Evolutionary conservation across 2,888 invertebrate genomes (phyloP).

Genomic region (Amblyteles armatorius): DNA sequence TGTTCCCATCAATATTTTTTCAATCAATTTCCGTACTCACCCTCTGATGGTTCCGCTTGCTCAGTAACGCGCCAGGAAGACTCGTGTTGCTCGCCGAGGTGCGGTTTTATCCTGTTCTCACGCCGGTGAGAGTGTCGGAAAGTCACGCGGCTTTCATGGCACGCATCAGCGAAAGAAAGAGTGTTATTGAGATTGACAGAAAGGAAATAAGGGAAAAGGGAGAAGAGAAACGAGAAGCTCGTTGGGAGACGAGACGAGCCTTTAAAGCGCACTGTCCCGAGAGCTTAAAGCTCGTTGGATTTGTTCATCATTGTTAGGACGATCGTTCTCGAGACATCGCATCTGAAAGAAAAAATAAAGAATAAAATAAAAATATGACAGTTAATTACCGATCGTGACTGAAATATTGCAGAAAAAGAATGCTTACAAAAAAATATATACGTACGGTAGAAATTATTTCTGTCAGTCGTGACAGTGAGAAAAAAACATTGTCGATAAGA

Average conservation of each 20-base stretch:
- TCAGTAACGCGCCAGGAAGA: constrained; percentile 68
- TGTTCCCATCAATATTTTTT: neutral
- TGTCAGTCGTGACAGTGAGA: too few relatives aligned
- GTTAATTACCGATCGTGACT: constrained; percentile 6
- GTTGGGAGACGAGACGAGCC: neutral
- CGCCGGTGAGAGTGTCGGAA: constrained; percentile 22
- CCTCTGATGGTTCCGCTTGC: constrained; percentile 68
- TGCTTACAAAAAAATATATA: neutral
- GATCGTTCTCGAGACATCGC: constrained; percentile 18
- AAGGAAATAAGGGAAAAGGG: neutral
- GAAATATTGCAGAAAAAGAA: neutral
- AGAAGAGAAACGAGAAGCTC: constrained; percentile 10
- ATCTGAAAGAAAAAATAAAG: constrained; percentile 26
- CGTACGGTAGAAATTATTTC: too few relatives aligned
- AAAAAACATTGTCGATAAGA: too few relatives aligned
- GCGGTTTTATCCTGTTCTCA: constrained; percentile 27
- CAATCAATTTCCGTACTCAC: constrained; percentile 58
- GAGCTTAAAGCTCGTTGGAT: constrained; percentile 33
- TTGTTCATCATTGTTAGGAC: constrained; percentile 27
- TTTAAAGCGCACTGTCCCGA: constrained; percentile 23
- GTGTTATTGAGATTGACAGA: constrained; percentile 11
- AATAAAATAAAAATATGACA: neutral
- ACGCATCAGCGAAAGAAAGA: constrained; percentile 6
- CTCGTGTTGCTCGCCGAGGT: constrained; percentile 6
- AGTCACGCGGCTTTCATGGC: constrained; percentile 50